Evolutionary conservation across 2,888 invertebrate species (phyloP), one percentile per base, ranked within the genome.

Genomic region (Epinotia ramella): DNA sequence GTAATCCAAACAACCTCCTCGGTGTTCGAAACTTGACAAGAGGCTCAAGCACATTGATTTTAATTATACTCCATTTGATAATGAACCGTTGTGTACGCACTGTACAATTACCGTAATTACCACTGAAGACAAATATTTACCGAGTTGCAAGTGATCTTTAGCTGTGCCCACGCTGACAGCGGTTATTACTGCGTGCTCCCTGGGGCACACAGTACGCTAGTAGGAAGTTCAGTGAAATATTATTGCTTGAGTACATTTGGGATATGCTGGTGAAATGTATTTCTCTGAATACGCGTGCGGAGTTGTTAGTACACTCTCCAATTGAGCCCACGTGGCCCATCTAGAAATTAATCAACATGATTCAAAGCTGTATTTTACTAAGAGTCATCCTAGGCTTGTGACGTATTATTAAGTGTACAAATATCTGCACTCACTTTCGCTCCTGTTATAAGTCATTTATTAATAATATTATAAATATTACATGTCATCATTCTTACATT

Each of bases 81-180:
- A 76, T 73, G 64, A 49, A 59, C 62, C 18, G 69, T 40, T 73
- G 66, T 44, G 65, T 59, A n/a, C 28, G 16, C 53, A 73, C 76
- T 77, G 66, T 81, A 84, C 83, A 87, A 91, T 91, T 88, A 89
- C 85, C 84, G 88, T 89, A 91, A 92, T 92, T 92, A 89, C 86
- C 86, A 85, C 82, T 83, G 86, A 91, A 93, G 92, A 92, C 91
- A 93, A 92, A 93, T 92, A 93, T 92, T 92, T 91, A 88, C 89
- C 86, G 88, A 88, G 87, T 86, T 87, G 90, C 87, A 89, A 85
- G 84, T 85, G 87, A 88, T 90, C 90, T 88, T 89, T 88, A 89
- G 87, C 86, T 80, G 88, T 90, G 87, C 91, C 91, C 88, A 91
- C 92, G 86, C 88, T 89, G 92, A 91, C 91, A 92, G 90, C 86